These are phyloP conservation scores for Nomada hirtipes DNA, from an alignment of 2,888 invertebrate species.

Conservation along the genomic window DNA sequence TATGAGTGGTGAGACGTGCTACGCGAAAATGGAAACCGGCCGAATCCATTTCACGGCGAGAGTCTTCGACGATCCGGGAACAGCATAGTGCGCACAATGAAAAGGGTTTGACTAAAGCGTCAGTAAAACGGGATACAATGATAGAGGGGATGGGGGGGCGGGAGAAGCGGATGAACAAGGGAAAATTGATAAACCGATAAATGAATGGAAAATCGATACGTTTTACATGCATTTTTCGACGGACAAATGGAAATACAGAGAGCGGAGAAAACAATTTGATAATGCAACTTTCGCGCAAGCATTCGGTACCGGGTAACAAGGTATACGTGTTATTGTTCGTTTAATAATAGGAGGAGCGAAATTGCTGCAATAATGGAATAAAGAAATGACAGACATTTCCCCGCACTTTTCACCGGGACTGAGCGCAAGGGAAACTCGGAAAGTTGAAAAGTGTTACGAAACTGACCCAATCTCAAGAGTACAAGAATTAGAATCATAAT, in stretches of 20 bases:
- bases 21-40: conserved; percentile 2
- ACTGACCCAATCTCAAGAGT: background rate
- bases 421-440: too few relatives aligned
- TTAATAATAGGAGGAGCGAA: too few relatives aligned
- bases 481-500: conserved; percentile 6
- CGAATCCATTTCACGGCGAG: background rate
- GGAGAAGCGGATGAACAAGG: background rate
- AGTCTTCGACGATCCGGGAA: conserved; percentile 17
- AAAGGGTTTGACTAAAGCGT: conserved; percentile 7
- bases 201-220: background rate
- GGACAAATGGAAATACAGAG: background rate
- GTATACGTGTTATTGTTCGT: too few relatives aligned
- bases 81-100: background rate
- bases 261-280: background rate
- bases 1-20: conserved; percentile 28
- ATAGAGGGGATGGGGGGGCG: background rate
- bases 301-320: too few relatives aligned
- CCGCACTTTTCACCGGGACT: too few relatives aligned
- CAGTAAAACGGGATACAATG: conserved; percentile 15
- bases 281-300: background rate
- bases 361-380: too few relatives aligned
- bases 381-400: too few relatives aligned
- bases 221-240: background rate
- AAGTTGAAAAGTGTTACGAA: too few relatives aligned
- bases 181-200: conserved; percentile 17